Evolutionary conservation across 2,888 invertebrate species (phyloP).

Genomic region (Hypena proboscidalis): DNA sequence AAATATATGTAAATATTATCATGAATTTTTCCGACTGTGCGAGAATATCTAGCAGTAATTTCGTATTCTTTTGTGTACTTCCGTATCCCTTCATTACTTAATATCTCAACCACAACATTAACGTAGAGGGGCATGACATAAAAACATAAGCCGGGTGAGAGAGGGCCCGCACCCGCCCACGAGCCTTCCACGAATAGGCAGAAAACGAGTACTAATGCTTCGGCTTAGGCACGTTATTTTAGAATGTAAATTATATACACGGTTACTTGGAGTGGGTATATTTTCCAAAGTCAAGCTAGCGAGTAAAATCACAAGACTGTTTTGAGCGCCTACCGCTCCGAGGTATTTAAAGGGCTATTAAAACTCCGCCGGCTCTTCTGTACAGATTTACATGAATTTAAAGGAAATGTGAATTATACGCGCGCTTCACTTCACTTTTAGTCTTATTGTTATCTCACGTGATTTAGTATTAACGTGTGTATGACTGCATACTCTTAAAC

Average conservation of each 20-base stretch:
- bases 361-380: slow-evolving; percentile 64
- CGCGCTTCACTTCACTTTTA: slow-evolving; percentile 52
- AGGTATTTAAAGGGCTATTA: slow-evolving; percentile 71
- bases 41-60: slow-evolving; percentile 12
- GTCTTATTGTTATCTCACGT: slow-evolving; percentile 48
- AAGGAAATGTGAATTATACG: slow-evolving; percentile 61
- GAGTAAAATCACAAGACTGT: slow-evolving; percentile 68
- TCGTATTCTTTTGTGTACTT: slow-evolving; percentile 28
- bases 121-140: slow-evolving; percentile 20
- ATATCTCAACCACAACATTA: slow-evolving; percentile 35
- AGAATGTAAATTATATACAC: slow-evolving; percentile 49
- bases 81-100: slow-evolving; percentile 32
- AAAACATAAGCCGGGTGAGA: slow-evolving; percentile 27
- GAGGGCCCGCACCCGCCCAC: slow-evolving; percentile 10
- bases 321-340: slow-evolving; percentile 54
- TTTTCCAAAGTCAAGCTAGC: slow-evolving; percentile 54
- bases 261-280: slow-evolving; percentile 55
- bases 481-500: no score
- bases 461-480: slow-evolving; percentile 19
- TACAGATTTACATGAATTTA: slow-evolving; percentile 67
- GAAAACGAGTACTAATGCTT: slow-evolving; percentile 49
- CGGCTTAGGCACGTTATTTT: slow-evolving; percentile 48
- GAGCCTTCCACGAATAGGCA: slow-evolving; percentile 40
- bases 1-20: slow-evolving; percentile 29
- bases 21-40: slow-evolving; percentile 9